A percentile compares a stretch with the other conserved stretches of the same genome.
Conservation (phyloP, 35 echinoderm and acorn worm genomes). For the Amphiura filiformis region DNA sequence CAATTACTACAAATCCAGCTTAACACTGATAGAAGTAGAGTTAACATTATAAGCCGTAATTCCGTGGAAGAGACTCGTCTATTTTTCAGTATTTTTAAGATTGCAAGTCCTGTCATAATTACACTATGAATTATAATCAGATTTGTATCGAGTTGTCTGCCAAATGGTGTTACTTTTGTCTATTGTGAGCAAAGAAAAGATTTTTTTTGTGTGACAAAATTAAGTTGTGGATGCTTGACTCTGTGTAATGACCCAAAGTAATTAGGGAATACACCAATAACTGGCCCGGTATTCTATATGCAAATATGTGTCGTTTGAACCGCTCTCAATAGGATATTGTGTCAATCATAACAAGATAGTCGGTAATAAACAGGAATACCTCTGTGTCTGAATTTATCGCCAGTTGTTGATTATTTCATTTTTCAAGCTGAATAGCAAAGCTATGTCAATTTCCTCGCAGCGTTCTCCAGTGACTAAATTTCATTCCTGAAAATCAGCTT, state of each 20-base stretch:
- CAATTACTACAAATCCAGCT: too few relatives aligned
- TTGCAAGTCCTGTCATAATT: too few relatives aligned
- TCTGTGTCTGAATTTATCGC: not conserved
- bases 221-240: not conserved
- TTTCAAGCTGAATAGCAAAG: not conserved
- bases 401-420: conserved; percentile 6
- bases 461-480: not conserved
- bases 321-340: not conserved
- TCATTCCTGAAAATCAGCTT: not conserved
- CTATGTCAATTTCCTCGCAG: not conserved
- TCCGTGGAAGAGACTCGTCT: too few relatives aligned
- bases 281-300: not conserved
- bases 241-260: not conserved
- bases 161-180: too few relatives aligned
- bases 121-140: too few relatives aligned
- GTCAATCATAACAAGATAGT: not conserved
- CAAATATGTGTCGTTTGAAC: not conserved
- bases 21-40: too few relatives aligned
- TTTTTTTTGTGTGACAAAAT: too few relatives aligned
- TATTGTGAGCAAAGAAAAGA: too few relatives aligned
- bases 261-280: not conserved
- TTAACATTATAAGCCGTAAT: too few relatives aligned
- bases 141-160: too few relatives aligned
- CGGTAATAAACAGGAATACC: not conserved
- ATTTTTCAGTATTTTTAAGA: too few relatives aligned